Evolutionary conservation across 2,888 invertebrate genomes (phyloP).

Genomic region (Clunio marinus): DNA sequence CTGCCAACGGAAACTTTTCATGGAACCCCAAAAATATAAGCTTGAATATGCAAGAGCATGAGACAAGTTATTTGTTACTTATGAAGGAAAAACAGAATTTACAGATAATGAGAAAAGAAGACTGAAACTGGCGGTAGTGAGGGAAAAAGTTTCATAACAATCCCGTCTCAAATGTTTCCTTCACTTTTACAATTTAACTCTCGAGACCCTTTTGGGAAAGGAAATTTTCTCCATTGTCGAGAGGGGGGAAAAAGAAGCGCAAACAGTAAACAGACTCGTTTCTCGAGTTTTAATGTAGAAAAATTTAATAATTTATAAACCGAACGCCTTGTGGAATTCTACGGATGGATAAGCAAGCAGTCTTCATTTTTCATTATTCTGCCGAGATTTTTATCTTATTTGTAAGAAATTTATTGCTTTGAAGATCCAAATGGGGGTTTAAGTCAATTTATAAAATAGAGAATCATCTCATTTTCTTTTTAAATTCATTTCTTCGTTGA

Average conservation of each 20-base stretch:
- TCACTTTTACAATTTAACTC: conserved; percentile 1
- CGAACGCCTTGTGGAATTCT: neutral
- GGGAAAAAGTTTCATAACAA: neutral
- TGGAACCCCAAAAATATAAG: conserved; percentile 1
- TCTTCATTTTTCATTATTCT: neutral
- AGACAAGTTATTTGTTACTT: neutral
- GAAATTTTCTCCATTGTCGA: neutral
- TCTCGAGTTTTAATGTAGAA: neutral
- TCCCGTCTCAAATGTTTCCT: neutral
- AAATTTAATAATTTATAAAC: neutral
- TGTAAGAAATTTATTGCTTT: neutral
- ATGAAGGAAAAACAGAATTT: neutral
- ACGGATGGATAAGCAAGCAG: neutral
- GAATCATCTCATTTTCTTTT: too few relatives aligned
- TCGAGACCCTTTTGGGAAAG: neutral
- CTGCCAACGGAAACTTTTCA: neutral
- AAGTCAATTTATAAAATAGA: too few relatives aligned
- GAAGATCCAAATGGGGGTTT: neutral
- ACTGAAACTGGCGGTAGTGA: too few relatives aligned
- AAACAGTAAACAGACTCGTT: neutral
- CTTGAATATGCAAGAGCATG: neutral
- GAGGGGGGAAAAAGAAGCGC: too few relatives aligned
- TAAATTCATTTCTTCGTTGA: too few relatives aligned
- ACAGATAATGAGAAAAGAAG: neutral
- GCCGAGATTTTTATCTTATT: neutral